Conservation (phyloP, 2,113 vertebrate species). For the Danionella cerebrum region DNA sequence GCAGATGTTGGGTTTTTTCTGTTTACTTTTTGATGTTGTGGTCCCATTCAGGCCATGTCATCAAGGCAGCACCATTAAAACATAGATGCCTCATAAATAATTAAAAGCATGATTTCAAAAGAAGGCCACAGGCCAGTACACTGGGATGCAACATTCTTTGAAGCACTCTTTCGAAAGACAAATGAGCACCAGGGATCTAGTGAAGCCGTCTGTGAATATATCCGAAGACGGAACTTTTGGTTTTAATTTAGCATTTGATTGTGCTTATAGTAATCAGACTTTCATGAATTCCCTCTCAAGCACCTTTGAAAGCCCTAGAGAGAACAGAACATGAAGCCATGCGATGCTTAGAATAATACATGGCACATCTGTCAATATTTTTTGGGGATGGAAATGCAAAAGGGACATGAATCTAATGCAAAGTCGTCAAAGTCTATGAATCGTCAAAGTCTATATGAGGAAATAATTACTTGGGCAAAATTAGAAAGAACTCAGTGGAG, state of each 20-base stretch:
- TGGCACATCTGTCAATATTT: not conserved
- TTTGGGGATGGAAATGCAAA: not conserved
- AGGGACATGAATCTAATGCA: not conserved
- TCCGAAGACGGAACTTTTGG: not conserved
- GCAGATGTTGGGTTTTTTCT: no score
- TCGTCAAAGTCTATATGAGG: constrained; percentile 8
- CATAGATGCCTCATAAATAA: not conserved
- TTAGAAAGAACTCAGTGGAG: not conserved
- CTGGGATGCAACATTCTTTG: constrained; percentile 1
- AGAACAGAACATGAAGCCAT: constrained; percentile 1
- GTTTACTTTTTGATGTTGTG: not conserved
- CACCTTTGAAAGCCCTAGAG: not conserved
- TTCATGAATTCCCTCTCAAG: constrained; percentile 31
- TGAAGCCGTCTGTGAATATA: not conserved
- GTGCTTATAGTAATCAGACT: constrained; percentile 19
- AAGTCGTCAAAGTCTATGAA: constrained; percentile 1
- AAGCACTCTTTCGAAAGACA: not conserved
- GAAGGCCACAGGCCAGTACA: not conserved
- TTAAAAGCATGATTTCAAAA: not conserved
- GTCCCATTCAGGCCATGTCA: not conserved
- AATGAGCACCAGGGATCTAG: constrained; percentile 1
- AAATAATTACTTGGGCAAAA: constrained; percentile 21
- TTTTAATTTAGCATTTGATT: not conserved
- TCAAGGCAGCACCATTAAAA: not conserved
- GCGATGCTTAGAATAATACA: not conserved